Evolutionary conservation across 2,113 vertebrate species (phyloP), one percentile per base, ranked within the genome.

Genomic region (Centropus unirufus): DNA sequence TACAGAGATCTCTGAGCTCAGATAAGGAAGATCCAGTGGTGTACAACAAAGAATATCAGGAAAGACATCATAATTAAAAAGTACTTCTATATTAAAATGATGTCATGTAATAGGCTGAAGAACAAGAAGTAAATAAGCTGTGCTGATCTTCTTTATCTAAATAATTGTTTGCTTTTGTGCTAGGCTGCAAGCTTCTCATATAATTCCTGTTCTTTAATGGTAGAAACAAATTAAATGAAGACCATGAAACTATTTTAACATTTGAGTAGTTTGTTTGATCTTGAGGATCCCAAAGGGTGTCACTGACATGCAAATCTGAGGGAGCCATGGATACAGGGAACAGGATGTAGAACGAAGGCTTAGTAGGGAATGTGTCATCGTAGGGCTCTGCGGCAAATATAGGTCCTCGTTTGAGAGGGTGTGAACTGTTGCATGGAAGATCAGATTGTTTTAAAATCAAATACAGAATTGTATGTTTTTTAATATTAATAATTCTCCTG

Each of bases 41-140:
- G 17, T 93, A 89, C 76, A 96, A 94, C 83, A 97, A 96, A 93
- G 92, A 89, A 46, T 94, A 94, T 96, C 93, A 75, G 86, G 44
- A 62, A 92, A 96, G 62, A 20, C 86, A 97, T 97, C 95, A 66
- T 93, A 95, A 90, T 96, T 93, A 96, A 47, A 49, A 90, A 86
- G 76, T 81, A 75, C 92, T 96, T 97, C 81, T 93, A 93, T 94
- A 88, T 95, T 89, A 97, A 96, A 93, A 93, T 95, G 93, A 94
- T 95, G 90, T 96, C 94, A 96, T 96, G 73, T 96, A 94, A 96
- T 96, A 84, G 86, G 95, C 64, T 93, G 95, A 93, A 95, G 94
- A 96, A 78, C 90, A 89, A 96, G 94, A 94, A 92, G 89, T 95
- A 95, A 94, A 92, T 94, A 95, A 94, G 88, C 90, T 4, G 6